phyloP scores from a whole-genome alignment of 2,888 invertebrate genomes.

The Neelides folsomi region DNA sequence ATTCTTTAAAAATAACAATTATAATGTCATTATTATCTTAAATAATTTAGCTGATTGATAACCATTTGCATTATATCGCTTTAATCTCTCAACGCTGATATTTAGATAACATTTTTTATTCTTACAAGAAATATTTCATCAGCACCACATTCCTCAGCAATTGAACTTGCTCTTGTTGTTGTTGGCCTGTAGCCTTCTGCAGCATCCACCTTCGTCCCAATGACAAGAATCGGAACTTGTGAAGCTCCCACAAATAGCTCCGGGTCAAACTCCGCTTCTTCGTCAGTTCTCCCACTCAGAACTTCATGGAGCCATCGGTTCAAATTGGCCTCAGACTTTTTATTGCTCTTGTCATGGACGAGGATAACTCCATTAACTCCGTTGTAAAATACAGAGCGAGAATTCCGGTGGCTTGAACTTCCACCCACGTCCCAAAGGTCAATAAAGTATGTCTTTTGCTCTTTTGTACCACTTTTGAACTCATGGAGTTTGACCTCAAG shows the following conservation, averaged over 20 bases:
- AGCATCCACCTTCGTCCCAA: constrained; percentile 79
- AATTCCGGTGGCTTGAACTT: constrained; percentile 79
- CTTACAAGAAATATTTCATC: constrained; percentile 77
- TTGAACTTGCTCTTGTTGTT: constrained; percentile 45
- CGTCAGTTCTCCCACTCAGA: constrained; percentile 43
- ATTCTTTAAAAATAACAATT: constrained; percentile 41
- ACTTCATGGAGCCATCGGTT: constrained; percentile 88
- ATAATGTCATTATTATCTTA: too few species aligned
- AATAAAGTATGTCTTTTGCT: constrained; percentile 78
- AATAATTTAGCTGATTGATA: too few species aligned
- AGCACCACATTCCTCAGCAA: constrained; percentile 81
- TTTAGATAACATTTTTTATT: constrained; percentile 4
- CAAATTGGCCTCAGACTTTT: constrained; percentile 86
- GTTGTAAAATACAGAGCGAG: constrained; percentile 86
- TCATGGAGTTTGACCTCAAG: constrained; percentile 91
- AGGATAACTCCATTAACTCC: constrained; percentile 88
- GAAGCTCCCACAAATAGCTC: constrained; percentile 71
- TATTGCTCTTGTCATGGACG: constrained; percentile 91
- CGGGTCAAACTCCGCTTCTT: constrained; percentile 54
- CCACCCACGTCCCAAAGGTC: constrained; percentile 98
- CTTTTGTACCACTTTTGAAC: constrained; percentile 83
- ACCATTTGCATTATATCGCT: too few species aligned
- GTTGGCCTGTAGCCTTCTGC: constrained; percentile 23
- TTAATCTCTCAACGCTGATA: too few species aligned
- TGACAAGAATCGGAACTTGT: constrained; percentile 80